Conservation (phyloP, 1,140 invertebrate species). For the Caerostris darwini region DNA sequence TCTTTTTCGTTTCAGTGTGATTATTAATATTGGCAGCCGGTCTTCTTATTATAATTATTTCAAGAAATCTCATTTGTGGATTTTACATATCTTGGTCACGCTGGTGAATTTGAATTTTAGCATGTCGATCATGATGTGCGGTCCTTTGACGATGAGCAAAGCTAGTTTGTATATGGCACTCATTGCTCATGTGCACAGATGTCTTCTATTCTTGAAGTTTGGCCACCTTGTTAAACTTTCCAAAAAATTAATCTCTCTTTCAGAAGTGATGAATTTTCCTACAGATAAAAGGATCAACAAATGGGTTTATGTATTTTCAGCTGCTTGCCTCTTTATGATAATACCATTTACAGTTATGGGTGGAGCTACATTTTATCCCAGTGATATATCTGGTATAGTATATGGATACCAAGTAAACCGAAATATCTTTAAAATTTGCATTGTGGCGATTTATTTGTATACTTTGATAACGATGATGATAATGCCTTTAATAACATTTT, state of each 20-base stretch:
- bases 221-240: neutral
- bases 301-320: neutral
- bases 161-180: neutral
- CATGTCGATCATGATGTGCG: neutral
- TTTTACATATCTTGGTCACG: neutral
- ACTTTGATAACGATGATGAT: neutral
- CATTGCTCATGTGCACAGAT: neutral
- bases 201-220: neutral
- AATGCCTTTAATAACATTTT: neutral
- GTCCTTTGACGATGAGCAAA: neutral
- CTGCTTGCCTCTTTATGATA: neutral
- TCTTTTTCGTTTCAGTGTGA: neutral
- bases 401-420: neutral
- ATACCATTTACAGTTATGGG: neutral
- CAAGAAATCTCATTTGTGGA: neutral
- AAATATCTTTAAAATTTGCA: neutral
- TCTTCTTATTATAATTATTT: neutral
- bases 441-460: neutral
- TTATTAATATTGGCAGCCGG: neutral
- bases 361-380: neutral
- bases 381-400: neutral
- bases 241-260: neutral
- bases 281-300: neutral
- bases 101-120: neutral
- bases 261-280: neutral